Evolutionary conservation across 1,140 invertebrate genomes (phyloP).

Genomic region (Cecropterus lyciades): DNA sequence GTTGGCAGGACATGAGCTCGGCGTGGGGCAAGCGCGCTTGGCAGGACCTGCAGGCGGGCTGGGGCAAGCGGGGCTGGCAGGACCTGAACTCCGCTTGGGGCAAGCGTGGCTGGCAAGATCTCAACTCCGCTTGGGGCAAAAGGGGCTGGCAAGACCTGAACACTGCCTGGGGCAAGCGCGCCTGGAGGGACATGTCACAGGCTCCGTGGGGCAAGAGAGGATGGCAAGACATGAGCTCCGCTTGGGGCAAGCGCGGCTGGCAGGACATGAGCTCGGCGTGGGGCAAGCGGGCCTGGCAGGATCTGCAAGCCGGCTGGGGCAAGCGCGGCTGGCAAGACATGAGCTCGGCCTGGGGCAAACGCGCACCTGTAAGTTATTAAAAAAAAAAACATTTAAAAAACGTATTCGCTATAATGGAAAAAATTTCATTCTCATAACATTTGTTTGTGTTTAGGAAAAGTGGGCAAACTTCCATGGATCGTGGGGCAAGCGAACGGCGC

Average conservation of each 20-base stretch:
- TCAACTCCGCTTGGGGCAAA: conserved; percentile 86
- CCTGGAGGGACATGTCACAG: conserved; percentile 50
- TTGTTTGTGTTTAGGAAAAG: conserved; percentile 55
- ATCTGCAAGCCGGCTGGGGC: conserved; percentile 85
- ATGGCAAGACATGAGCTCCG: conserved; percentile 85
- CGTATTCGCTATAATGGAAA: no score
- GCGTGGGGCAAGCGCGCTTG: conserved; percentile 87
- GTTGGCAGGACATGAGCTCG: conserved; percentile 61
- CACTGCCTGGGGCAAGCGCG: conserved; percentile 86
- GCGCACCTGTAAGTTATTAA: conserved; percentile 79
- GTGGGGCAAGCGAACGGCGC: conserved; percentile 87
- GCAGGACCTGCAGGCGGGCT: conserved; percentile 85
- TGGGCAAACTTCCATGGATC: conserved; percentile 87
- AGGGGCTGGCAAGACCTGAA: conserved; percentile 86
- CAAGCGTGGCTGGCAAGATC: conserved; percentile 86
- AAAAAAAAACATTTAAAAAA: neutral
- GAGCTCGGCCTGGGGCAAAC: conserved; percentile 86
- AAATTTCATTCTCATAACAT: neutral
- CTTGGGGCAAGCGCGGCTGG: conserved; percentile 84
- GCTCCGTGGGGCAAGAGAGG: conserved; percentile 84
- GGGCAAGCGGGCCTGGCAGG: conserved; percentile 87
- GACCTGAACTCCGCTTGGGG: conserved; percentile 86
- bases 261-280: conserved; percentile 76
- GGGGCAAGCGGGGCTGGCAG: conserved; percentile 87
- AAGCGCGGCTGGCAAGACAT: conserved; percentile 87